Evolutionary conservation across 64 coral and sea anemone species (phyloP), one percentile per base, ranked within the genome.

Genomic region (Stichodactyla helianthus): DNA sequence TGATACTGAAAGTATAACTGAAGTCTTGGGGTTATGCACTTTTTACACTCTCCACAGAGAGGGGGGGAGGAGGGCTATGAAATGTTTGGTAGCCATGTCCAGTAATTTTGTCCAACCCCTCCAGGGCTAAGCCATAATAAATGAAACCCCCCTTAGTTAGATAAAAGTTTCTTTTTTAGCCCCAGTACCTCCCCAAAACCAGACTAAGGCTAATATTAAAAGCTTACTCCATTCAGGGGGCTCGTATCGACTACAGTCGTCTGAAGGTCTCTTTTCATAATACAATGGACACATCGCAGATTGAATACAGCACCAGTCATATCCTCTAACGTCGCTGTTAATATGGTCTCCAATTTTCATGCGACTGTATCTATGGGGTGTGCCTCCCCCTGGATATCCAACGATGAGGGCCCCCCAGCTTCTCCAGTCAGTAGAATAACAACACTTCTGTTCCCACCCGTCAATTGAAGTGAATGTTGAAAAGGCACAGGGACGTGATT

Each of bases 371-470:
- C 57, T 88, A 52, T 79, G 54, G 10, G 87, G 54, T 18, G 54
- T 81, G 50, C 87, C 87, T 64, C 87, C 87, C 2, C 61, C 77
- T 9, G 87, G 77, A 82, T 28, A 55, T 51, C 78, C 87, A 57
- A 88, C 77, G 82, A 88, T 59, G 77, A 89, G 88, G 10, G 88
- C 59, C 23, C 88, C 78, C 78, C 77, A 44, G 20, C 53, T 77
- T 23, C 27, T n/a, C 20, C 57, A 68, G 18, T 89, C 12, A 67
- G 59, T 13, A 6, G 88, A 89, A 65, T 89, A 89, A 26, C 88
- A 89, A 65, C 88, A 89, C 53, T 82, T 82, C 50, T 89, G 88
- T 50, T 77, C 78, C 88, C 88, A 89, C 10, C 88, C 88, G 11
- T 89, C 79, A 63, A 65, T 27, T 25, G 85, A 87, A 76, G 77